Percentiles rank a stretch among this genome's conserved stretches.
phyloP scores from a whole-genome alignment of 2,888 invertebrate genomes.

The Eilema caniola region DNA sequence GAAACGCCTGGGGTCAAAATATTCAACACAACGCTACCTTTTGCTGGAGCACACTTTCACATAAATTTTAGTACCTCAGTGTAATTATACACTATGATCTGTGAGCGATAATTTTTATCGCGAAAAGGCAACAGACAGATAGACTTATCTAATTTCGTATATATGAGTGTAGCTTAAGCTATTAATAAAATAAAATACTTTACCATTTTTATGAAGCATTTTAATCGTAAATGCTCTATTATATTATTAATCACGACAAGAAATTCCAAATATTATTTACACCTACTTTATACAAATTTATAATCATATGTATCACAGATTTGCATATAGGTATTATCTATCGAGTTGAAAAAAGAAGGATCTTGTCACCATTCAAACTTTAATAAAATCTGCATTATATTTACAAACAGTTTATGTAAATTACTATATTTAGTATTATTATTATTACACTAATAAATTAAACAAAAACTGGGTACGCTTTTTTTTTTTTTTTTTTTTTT shows the following conservation, averaged over 20 bases:
- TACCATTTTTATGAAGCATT: background rate
- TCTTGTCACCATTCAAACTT: too few relatives aligned
- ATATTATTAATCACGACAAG: slow-evolving; percentile 8
- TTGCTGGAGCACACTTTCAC: too few relatives aligned
- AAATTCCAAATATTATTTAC: background rate
- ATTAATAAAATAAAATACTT: slow-evolving; percentile 31
- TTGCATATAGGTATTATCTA: background rate
- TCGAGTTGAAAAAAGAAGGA: background rate
- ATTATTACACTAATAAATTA: too few relatives aligned
- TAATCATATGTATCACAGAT: slow-evolving; percentile 10
- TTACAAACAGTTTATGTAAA: too few relatives aligned
- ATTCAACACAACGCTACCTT: too few relatives aligned
- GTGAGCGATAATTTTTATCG: background rate
- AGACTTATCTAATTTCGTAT: background rate
- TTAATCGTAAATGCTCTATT: slow-evolving; percentile 11
- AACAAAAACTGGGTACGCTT: too few relatives aligned
- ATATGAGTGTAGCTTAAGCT: background rate
- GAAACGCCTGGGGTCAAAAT: too few relatives aligned
- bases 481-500: too few relatives aligned
- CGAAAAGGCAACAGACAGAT: background rate
- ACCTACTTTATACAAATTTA: background rate
- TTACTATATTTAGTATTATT: too few relatives aligned
- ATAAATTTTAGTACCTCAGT: too few relatives aligned
- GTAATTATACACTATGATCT: too few relatives aligned
- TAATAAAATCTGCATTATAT: too few relatives aligned